These are phyloP conservation scores for Aphelenchoides fujianensis DNA, from an alignment of 1,140 invertebrate species.

Conservation along the genomic window DNA sequence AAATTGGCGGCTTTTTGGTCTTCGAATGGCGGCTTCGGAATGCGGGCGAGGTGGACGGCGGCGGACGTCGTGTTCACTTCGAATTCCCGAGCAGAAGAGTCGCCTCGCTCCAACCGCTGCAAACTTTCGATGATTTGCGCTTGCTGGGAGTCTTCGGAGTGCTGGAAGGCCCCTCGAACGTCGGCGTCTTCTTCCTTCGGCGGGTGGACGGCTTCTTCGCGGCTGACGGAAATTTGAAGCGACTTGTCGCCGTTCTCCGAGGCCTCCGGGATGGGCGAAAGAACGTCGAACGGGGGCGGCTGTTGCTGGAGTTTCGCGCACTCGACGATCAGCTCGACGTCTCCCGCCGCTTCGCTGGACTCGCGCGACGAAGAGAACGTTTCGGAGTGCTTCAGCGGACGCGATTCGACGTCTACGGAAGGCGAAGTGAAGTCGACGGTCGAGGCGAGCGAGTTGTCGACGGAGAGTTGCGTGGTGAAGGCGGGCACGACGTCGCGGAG, in stretches of 20 bases:
- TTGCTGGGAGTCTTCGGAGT: neutral
- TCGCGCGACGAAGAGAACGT: conserved; percentile 2
- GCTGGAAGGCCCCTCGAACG: neutral
- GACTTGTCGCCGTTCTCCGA: neutral
- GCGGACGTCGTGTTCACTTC: neutral
- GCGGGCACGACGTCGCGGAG: neutral
- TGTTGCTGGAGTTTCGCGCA: neutral
- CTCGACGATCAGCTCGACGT: neutral
- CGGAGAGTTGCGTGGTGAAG: neutral
- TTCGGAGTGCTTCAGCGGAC: neutral
- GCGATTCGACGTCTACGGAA: neutral
- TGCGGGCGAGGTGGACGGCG: neutral
- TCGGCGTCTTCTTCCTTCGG: neutral
- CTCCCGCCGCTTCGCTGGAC: neutral
- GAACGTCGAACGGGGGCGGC: neutral
- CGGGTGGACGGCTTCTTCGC: neutral
- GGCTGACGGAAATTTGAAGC: neutral
- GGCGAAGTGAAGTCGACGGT: neutral
- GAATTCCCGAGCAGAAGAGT: neutral
- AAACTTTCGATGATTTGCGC: conserved; percentile 9
- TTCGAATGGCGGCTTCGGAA: neutral
- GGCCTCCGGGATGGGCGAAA: conserved; percentile 9
- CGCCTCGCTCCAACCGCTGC: neutral
- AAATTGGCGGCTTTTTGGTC: neutral
- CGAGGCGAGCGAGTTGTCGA: neutral